Evolutionary conservation across 2,888 invertebrate species (phyloP).

Genomic region (Falcaria lacertinaria): DNA sequence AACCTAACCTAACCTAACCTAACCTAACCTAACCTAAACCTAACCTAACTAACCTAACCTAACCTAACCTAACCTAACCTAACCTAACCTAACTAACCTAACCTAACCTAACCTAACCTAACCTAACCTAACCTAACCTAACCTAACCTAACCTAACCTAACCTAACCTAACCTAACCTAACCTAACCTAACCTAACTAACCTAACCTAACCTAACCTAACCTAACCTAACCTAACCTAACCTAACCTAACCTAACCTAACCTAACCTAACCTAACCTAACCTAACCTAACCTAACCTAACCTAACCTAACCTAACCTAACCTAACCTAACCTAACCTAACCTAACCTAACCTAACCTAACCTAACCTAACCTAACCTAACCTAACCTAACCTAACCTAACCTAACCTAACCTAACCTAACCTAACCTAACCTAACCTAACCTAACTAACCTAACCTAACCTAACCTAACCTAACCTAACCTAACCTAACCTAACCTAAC

Average conservation of each 20-base stretch:
- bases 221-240: slow-evolving; percentile 8
- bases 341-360: slow-evolving; percentile 14
- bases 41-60: slow-evolving; percentile 17
- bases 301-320: slow-evolving; percentile 23
- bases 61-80: slow-evolving; percentile 14
- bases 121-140: slow-evolving; percentile 4
- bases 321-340: slow-evolving; percentile 22
- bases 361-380: slow-evolving; percentile 10
- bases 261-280: no score
- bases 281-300: slow-evolving; percentile 12
- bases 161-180: slow-evolving; percentile 15
- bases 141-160: slow-evolving; percentile 14
- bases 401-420: slow-evolving; percentile 11
- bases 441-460: slow-evolving; percentile 9
- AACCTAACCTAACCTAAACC: no score
- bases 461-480: slow-evolving; percentile 1
- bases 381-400: slow-evolving; percentile 11
- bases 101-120: slow-evolving; percentile 4
- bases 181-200: slow-evolving; percentile 10
- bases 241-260: slow-evolving; percentile 17
- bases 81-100: slow-evolving; percentile 10
- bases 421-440: slow-evolving; percentile 11
- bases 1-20: slow-evolving; percentile 21
- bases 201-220: slow-evolving; percentile 8
- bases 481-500: no score